Conservation (phyloP, 2,888 invertebrate species). For the Pedicia rivosa region DNA sequence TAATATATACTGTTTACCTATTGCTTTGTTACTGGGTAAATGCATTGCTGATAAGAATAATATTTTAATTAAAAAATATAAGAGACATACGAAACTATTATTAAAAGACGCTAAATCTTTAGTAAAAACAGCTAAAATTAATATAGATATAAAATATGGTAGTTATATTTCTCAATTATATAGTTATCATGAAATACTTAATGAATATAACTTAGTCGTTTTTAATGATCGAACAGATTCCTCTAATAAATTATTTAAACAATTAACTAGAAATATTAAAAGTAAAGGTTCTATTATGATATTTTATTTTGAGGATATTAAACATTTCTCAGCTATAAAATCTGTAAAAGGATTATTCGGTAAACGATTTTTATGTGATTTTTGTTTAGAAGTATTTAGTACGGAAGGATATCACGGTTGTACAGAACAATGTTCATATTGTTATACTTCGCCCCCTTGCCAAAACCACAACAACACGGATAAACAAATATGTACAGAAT, state of each 20-base stretch:
- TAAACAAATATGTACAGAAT: background rate
- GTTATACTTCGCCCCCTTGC: background rate
- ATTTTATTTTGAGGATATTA: constrained; percentile 1
- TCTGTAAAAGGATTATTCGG: background rate
- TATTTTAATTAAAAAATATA: background rate
- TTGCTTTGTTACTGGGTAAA: background rate
- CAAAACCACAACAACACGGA: background rate
- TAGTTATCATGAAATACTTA: background rate
- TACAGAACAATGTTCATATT: background rate
- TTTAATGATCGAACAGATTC: background rate
- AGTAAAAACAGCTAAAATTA: background rate
- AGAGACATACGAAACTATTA: background rate
- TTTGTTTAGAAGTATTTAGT: background rate
- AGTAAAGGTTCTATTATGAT: background rate
- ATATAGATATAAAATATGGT: background rate
- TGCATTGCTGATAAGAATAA: background rate
- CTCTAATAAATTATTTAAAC: background rate
- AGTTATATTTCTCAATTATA: background rate
- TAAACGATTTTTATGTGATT: background rate
- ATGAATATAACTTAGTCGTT: background rate
- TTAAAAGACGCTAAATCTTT: background rate
- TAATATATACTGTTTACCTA: background rate
- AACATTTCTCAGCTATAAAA: background rate
- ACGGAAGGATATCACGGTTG: background rate
- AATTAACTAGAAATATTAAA: background rate